A percentile compares a stretch with the other conserved stretches of the same genome.
Conservation (phyloP, 2,113 vertebrate genomes). For the Leucopsar rothschildi region DNA sequence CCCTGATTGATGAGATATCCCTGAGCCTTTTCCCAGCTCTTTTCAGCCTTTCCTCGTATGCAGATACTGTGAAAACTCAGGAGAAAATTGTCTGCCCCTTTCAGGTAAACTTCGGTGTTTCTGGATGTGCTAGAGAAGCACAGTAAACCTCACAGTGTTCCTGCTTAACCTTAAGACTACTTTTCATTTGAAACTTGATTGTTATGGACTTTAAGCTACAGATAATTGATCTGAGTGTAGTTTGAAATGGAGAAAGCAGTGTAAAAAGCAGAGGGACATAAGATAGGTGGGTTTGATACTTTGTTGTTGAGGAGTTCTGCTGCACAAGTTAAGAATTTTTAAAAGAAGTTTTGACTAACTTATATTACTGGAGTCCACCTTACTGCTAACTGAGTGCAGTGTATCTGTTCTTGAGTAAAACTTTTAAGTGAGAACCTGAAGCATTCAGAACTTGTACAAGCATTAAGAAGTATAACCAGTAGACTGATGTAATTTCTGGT, state of each 20-base stretch:
- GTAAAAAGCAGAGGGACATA: not conserved
- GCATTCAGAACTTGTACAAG: not conserved
- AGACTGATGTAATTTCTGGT: not conserved
- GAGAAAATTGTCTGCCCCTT: not conserved
- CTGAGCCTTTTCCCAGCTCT: not conserved
- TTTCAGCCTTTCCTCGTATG: not conserved
- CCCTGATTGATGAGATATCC: not conserved
- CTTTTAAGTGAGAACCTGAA: not conserved
- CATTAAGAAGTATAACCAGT: not conserved
- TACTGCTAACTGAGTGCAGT: not conserved
- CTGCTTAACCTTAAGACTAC: not conserved
- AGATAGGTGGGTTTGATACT: not conserved
- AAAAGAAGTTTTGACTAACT: not conserved
- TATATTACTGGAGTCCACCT: not conserved
- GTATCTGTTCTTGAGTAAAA: not conserved
- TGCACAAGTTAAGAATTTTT: not conserved
- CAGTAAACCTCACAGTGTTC: not conserved
- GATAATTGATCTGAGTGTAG: not conserved
- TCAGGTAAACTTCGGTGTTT: not conserved
- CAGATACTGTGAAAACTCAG: not conserved
- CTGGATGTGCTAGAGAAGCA: not conserved
- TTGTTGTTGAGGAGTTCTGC: not conserved
- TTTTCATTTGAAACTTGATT: not conserved
- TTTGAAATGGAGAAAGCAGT: not conserved
- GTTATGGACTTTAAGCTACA: not conserved